Conservation (phyloP, 2,797 vertebrate species). For the Melanotaenia boesemani region DNA sequence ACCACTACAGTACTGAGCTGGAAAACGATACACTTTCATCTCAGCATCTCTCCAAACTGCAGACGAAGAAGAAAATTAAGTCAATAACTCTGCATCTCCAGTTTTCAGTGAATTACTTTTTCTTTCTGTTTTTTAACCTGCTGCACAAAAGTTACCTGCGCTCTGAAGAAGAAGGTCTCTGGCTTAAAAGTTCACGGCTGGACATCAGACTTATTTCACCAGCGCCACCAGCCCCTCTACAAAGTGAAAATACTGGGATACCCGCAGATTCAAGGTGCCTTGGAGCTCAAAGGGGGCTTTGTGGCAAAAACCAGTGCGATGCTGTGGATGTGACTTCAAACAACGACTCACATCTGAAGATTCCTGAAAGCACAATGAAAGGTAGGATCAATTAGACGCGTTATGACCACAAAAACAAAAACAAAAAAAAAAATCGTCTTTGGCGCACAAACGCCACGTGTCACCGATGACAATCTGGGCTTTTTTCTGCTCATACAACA, state of each 20-base stretch:
- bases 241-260: constrained; percentile 29
- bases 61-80: not conserved
- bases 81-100: not conserved
- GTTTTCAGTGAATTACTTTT: constrained; percentile 8
- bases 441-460: not conserved
- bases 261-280: constrained; percentile 15
- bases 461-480: not conserved
- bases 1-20: constrained; percentile 46
- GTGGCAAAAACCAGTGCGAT: constrained; percentile 68
- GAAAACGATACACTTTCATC: constrained; percentile 55
- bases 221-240: not conserved
- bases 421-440: no score
- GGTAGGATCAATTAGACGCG: constrained; percentile 64
- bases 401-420: not conserved
- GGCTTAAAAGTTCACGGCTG: constrained; percentile 23
- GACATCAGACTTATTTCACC: constrained; percentile 18
- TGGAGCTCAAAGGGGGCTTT: constrained; percentile 42
- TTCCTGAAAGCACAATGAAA: constrained; percentile 81
- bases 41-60: constrained; percentile 57
- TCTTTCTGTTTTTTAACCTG: constrained; percentile 6
- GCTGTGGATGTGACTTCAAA: constrained; percentile 78
- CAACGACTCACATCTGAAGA: constrained; percentile 53
- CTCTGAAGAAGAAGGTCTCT: constrained; percentile 9
- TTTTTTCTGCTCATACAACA: not conserved
- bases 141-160: constrained; percentile 51